phyloP scores from a whole-genome alignment of 2,113 vertebrate genomes.

The Glaucomys volans region DNA sequence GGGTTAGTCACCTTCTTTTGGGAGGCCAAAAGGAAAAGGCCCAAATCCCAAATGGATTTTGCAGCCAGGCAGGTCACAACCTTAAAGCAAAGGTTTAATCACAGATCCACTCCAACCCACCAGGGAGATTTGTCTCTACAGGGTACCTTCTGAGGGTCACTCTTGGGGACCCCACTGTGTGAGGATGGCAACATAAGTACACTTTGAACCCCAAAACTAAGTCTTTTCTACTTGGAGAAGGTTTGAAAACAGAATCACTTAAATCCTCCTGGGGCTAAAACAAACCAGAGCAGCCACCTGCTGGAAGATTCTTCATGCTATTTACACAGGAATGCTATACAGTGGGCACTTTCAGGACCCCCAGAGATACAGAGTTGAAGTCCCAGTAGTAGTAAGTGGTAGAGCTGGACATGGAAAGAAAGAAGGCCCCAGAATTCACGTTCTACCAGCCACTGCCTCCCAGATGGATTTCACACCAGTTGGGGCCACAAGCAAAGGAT shows the following conservation, averaged over 20 bases:
- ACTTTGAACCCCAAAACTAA: neutral
- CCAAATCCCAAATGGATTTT: slow-evolving; percentile 52
- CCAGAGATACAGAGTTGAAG: neutral
- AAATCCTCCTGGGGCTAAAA: neutral
- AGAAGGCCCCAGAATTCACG: neutral
- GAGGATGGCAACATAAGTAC: neutral
- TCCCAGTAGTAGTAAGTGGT: neutral
- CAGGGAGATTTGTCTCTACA: neutral
- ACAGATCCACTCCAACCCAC: neutral
- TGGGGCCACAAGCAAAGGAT: neutral
- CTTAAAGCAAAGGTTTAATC: slow-evolving; percentile 23
- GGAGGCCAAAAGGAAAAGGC: slow-evolving; percentile 53
- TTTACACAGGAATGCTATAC: neutral
- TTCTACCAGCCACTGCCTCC: neutral
- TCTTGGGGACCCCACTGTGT: neutral
- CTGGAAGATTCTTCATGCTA: neutral
- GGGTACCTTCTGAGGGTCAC: neutral
- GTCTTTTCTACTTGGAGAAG: neutral
- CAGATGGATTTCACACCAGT: neutral
- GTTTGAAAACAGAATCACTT: neutral
- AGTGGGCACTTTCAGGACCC: neutral
- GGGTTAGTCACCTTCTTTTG: slow-evolving; percentile 31
- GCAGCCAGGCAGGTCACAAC: slow-evolving; percentile 13
- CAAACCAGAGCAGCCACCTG: neutral
- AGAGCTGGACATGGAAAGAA: neutral